Evolutionary conservation across 2,113 vertebrate species (phyloP), one percentile per base, ranked within the genome.

Genomic region (Otis tarda): DNA sequence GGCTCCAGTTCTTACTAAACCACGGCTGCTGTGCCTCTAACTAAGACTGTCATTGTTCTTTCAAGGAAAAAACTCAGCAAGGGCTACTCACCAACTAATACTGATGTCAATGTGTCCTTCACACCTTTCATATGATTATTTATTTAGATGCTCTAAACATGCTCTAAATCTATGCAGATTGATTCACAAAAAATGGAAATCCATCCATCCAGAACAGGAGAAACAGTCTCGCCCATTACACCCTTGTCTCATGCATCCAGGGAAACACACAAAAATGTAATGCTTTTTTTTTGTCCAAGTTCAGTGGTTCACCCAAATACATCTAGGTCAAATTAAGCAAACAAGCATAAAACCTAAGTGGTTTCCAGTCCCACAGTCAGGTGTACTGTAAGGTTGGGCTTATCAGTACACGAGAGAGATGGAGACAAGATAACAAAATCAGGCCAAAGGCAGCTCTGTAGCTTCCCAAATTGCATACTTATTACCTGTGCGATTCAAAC

Each of bases 1-100:
- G 52, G 16, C 55, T 96, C 81, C 55, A 82, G 39, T 82, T 97
- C 78, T 96, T 76, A 59, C 33, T 80, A 73, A 91, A 90, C 31
- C 0, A 7, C 9, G 14, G n/a, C 24, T 86, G 35, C 25, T 69
- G 6, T 41, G 57, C 28, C 23, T 18, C 64, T 59, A 76, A 35
- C 39, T 59, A 45, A 80, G n/a, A 79, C 21, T 25, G 41, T 74
- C 43, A n/a, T 14, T 59, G 13, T 30, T 88, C 59, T 52, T 87
- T 77, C 41, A 89, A 93, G 31, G 23, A 80, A 87, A 47, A 82
- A 65, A 49, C 20, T 65, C 60, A 56, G 21, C 25, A 27, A 60
- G 49, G 24, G 23, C 57, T 64, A 73, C 84, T 80, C 56, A 61
- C 37, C 45, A 83, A n/a, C 33, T 61, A 87, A 52, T 30, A 79